These are phyloP conservation scores for Coracias cyanogaster DNA, from an alignment of 2,797 vertebrate genomes.

Conservation along the genomic window DNA sequence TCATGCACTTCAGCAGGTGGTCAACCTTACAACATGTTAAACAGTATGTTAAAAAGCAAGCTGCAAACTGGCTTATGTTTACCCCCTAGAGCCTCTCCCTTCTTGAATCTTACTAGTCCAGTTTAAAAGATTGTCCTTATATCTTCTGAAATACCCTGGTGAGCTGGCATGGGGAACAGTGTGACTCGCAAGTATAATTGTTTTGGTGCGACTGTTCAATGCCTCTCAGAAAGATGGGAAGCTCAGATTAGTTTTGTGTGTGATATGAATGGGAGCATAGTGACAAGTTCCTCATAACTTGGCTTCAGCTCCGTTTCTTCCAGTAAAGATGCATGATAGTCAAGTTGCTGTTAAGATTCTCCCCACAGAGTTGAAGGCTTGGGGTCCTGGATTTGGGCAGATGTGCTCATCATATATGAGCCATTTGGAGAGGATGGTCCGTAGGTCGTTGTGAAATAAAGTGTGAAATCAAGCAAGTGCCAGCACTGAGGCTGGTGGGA, in stretches of 20 bases:
- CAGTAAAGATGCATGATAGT: not conserved
- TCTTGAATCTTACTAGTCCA: not conserved
- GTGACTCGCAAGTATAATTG: not conserved
- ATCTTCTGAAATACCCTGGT: not conserved
- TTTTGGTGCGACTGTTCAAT: not conserved
- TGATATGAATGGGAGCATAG: not conserved
- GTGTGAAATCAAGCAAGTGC: not conserved
- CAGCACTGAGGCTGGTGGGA: not conserved
- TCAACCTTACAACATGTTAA: accelerated
- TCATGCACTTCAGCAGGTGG: not conserved
- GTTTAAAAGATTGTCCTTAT: not conserved
- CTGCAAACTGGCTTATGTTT: not conserved
- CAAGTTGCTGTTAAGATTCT: not conserved
- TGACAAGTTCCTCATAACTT: not conserved
- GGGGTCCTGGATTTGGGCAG: not conserved
- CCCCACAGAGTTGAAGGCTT: not conserved
- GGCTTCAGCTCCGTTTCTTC: not conserved
- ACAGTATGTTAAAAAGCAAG: not conserved
- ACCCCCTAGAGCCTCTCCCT: not conserved
- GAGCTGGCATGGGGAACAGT: not conserved
- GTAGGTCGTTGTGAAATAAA: slow-evolving; percentile 5
- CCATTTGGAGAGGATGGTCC: not conserved
- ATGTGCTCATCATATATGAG: not conserved
- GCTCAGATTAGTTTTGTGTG: not conserved
- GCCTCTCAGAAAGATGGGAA: not conserved